Conservation (phyloP, 2,888 invertebrate species). For the Tenthredo distinguenda region DNA sequence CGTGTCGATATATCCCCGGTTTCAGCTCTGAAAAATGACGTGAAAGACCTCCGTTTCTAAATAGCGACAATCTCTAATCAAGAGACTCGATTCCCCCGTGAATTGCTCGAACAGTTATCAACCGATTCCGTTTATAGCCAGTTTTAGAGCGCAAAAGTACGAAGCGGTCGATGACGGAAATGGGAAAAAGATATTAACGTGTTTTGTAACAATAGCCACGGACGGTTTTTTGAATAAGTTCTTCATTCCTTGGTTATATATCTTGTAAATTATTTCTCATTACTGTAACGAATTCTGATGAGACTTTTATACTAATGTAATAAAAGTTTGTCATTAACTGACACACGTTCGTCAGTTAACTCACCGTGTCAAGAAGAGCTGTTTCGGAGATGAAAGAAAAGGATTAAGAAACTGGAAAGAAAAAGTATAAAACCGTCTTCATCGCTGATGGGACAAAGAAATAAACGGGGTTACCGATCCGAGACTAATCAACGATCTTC, state of each 20-base stretch:
- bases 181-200: not conserved
- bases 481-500: conserved; percentile 51
- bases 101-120: not conserved
- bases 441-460: conserved; percentile 24
- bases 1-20: not conserved
- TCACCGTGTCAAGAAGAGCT: conserved; percentile 33
- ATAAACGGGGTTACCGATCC: conserved; percentile 11
- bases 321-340: conserved; percentile 42
- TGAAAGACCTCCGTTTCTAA: not conserved
- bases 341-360: conserved; percentile 39
- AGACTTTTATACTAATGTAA: conserved; percentile 29
- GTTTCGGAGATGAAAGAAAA: conserved; percentile 8
- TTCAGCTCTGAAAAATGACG: not conserved
- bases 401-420: not conserved
- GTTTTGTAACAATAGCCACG: not conserved
- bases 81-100: not conserved
- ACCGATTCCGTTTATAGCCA: not conserved
- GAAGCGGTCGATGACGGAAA: not conserved
- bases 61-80: not conserved
- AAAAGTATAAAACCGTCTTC: not conserved
- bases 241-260: not conserved
- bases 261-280: not conserved
- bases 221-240: not conserved
- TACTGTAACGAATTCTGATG: conserved; percentile 2
- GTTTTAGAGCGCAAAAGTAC: not conserved